phyloP scores from a whole-genome alignment of 2,113 vertebrate species.

The Seriola aureovittata region DNA sequence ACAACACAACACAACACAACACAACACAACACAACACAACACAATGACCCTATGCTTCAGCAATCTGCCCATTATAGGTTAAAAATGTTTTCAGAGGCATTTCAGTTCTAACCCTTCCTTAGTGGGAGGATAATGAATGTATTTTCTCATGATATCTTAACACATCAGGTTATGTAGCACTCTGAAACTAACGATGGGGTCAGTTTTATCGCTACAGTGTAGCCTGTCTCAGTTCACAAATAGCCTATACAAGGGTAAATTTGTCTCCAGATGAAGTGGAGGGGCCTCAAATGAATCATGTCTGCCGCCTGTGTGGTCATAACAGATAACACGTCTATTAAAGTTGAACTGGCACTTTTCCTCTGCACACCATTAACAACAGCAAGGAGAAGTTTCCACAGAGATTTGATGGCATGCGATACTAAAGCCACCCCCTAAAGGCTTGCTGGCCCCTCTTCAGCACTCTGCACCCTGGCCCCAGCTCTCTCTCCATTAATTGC shows the following conservation, averaged over 20 bases:
- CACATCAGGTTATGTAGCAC: background rate
- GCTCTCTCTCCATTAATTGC: conserved; percentile 63
- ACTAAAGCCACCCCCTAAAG: conserved; percentile 49
- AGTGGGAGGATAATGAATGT: background rate
- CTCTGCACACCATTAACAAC: conserved; percentile 39
- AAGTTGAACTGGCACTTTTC: conserved; percentile 22
- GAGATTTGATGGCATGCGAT: conserved; percentile 58
- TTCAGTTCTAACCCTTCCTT: background rate
- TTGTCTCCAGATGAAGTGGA: background rate
- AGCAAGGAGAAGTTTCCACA: conserved; percentile 52
- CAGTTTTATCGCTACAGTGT: too few relatives aligned
- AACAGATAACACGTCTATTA: conserved; percentile 32
- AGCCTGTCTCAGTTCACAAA: background rate
- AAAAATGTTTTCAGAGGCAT: background rate
- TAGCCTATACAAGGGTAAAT: background rate
- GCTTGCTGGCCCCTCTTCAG: conserved; percentile 47
- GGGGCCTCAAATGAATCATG: conserved; percentile 6
- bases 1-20: background rate
- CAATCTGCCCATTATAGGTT: background rate
- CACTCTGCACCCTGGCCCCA: conserved; percentile 38
- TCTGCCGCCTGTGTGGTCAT: conserved; percentile 32
- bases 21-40: background rate
- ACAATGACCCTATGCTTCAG: background rate
- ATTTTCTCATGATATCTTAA: background rate
- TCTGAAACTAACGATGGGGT: background rate